Evolutionary conservation across 2,113 vertebrate species (phyloP).

Genomic region (Rhinopomastus cyanomelas): DNA sequence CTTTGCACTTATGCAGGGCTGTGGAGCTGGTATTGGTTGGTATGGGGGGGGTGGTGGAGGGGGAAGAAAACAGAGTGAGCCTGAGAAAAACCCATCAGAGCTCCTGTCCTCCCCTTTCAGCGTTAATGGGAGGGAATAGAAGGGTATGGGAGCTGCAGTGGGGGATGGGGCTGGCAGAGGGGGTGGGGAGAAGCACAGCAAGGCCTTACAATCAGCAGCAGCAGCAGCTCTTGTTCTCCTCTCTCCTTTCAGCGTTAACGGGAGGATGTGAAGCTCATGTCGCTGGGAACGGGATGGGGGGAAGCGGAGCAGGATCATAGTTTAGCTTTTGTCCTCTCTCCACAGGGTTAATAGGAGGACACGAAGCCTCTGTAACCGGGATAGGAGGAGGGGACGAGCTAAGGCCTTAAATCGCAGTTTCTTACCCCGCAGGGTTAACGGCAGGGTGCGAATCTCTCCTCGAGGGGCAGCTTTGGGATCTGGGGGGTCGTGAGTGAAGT

Average conservation of each 20-base stretch:
- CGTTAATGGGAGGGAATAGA: slow-evolving; percentile 57
- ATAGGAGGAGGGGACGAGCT: not conserved
- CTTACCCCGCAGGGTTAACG: not conserved
- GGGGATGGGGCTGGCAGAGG: slow-evolving; percentile 68
- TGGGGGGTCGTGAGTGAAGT: not conserved
- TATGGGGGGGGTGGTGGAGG: not conserved
- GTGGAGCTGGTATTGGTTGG: slow-evolving; percentile 3
- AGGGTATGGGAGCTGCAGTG: slow-evolving; percentile 64
- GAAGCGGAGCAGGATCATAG: slow-evolving; percentile 23
- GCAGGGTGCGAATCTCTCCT: not conserved
- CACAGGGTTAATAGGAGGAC: slow-evolving; percentile 59
- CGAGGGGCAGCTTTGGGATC: not conserved
- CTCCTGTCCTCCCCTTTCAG: slow-evolving; percentile 62
- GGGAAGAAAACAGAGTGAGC: slow-evolving; percentile 19
- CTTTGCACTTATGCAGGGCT: slow-evolving; percentile 39
- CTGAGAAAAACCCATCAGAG: slow-evolving; percentile 60
- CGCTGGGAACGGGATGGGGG: slow-evolving; percentile 32
- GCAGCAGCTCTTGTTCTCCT: slow-evolving; percentile 60
- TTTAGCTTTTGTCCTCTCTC: slow-evolving; percentile 62
- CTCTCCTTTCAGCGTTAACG: slow-evolving; percentile 41
- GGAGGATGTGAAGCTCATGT: slow-evolving; percentile 54
- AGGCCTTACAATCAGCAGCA: slow-evolving; percentile 59
- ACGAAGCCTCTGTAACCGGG: slow-evolving; percentile 10
- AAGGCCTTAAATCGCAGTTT: not conserved
- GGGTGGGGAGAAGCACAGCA: slow-evolving; percentile 66